Evolutionary conservation across 2,888 invertebrate genomes (phyloP).

Genomic region (Agrilus cyanescens): DNA sequence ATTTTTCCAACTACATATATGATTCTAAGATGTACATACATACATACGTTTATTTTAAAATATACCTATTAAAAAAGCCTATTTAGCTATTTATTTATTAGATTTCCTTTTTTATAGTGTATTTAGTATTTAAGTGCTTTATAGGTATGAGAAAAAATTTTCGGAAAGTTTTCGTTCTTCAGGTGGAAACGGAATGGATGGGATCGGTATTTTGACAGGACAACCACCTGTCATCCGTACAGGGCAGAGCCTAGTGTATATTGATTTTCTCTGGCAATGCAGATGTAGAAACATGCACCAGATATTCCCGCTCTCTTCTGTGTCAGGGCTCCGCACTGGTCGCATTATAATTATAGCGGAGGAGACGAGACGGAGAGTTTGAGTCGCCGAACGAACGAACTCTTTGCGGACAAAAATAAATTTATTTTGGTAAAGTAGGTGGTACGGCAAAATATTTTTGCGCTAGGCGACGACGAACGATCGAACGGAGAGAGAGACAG

Average conservation of each 20-base stretch:
- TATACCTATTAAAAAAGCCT: too few relatives aligned
- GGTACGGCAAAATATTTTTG: conserved; percentile 22
- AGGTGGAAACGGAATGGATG: too few relatives aligned
- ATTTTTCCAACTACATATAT: too few relatives aligned
- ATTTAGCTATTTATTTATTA: too few relatives aligned
- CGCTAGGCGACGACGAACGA: conserved; percentile 5
- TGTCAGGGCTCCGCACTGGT: conserved; percentile 4
- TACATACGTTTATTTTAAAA: too few relatives aligned
- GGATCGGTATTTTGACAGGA: conserved; percentile 19
- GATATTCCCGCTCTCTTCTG: conserved; percentile 13
- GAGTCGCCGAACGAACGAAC: conserved; percentile 3
- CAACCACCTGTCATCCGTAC: conserved; percentile 36
- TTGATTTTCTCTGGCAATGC: conserved; percentile 39
- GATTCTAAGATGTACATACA: too few relatives aligned
- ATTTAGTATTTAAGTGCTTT: too few relatives aligned
- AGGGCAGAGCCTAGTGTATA: conserved; percentile 33
- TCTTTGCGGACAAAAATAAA: conserved; percentile 16
- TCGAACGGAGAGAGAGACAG: too few relatives aligned
- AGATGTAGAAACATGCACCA: conserved; percentile 32
- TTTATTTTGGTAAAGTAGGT: conserved; percentile 25
- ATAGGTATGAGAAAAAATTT: too few relatives aligned
- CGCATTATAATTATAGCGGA: conserved; percentile 8
- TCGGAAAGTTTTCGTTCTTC: too few relatives aligned
- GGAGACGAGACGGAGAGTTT: conserved; percentile 3
- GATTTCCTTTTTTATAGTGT: too few relatives aligned